These are phyloP conservation scores for Calonectris borealis DNA, from an alignment of 2,113 vertebrate species.

Conservation along the genomic window DNA sequence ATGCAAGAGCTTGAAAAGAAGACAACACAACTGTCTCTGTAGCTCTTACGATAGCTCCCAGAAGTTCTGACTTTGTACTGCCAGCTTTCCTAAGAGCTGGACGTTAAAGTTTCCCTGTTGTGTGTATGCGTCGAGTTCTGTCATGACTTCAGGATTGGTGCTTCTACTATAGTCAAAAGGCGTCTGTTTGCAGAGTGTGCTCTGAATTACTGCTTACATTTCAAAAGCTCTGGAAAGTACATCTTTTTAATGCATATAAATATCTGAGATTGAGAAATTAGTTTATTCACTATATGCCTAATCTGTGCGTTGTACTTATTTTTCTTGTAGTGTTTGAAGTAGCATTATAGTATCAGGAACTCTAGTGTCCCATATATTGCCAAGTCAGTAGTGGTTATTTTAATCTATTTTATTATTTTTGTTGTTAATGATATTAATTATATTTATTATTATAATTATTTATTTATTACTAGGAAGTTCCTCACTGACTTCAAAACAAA, in stretches of 20 bases:
- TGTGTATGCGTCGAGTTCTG: rapidly evolving
- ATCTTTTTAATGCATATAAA: background rate
- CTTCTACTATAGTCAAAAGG: background rate
- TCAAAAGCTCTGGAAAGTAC: background rate
- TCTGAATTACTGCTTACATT: background rate
- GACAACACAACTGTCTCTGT: background rate
- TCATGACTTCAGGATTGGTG: background rate
- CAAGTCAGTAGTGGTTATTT: background rate
- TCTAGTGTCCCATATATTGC: background rate
- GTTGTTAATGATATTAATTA: background rate
- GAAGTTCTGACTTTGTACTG: background rate
- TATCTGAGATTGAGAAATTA: background rate
- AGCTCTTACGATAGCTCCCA: background rate
- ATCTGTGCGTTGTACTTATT: background rate
- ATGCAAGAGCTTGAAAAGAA: background rate
- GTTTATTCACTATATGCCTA: background rate
- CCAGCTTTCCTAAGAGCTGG: background rate
- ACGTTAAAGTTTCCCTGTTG: background rate
- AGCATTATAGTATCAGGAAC: background rate
- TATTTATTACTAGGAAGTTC: background rate
- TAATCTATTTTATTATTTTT: background rate
- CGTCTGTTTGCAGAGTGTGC: background rate
- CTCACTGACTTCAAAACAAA: background rate
- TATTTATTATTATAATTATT: background rate
- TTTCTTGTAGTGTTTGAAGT: background rate